phyloP scores from a whole-genome alignment of 2,888 invertebrate genomes.

The Loripinus fragilis region DNA sequence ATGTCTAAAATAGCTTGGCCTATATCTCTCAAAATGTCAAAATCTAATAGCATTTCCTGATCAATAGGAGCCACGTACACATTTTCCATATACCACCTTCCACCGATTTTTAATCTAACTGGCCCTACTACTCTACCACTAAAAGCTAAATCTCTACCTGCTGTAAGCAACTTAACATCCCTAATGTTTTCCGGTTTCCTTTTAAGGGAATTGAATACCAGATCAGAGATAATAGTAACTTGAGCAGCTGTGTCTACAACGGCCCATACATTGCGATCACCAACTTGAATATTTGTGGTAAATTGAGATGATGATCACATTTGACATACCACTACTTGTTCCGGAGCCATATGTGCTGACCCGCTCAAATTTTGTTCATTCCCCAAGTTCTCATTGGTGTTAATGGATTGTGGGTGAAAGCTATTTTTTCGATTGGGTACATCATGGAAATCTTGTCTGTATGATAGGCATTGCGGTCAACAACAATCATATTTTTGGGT shows the following conservation, averaged over 20 bases:
- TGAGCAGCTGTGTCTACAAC: conserved; percentile 52
- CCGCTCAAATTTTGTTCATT: not conserved
- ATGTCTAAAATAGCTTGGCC: conserved; percentile 20
- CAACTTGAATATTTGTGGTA: conserved; percentile 21
- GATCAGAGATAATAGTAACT: conserved; percentile 49
- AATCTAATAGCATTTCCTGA: conserved; percentile 36
- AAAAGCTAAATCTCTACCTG: conserved; percentile 44
- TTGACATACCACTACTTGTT: conserved; percentile 10
- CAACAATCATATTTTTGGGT: not conserved
- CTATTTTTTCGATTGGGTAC: not conserved
- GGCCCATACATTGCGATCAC: not conserved
- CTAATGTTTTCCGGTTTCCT: conserved; percentile 29
- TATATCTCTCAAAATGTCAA: conserved; percentile 16
- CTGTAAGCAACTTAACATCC: conserved; percentile 35
- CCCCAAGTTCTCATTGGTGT: not conserved
- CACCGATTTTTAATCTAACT: conserved; percentile 17
- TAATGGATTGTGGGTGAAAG: not conserved
- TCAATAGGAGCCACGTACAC: conserved; percentile 42
- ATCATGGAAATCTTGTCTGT: not conserved
- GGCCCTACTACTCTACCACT: conserved; percentile 24
- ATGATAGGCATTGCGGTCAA: too few species aligned
- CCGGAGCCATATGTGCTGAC: not conserved
- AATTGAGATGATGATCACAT: conserved; percentile 22
- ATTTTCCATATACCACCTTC: not conserved
- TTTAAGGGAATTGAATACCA: conserved; percentile 26